Evolutionary conservation across 1,140 invertebrate species (phyloP).

Genomic region (Drosophila repletoides): DNA sequence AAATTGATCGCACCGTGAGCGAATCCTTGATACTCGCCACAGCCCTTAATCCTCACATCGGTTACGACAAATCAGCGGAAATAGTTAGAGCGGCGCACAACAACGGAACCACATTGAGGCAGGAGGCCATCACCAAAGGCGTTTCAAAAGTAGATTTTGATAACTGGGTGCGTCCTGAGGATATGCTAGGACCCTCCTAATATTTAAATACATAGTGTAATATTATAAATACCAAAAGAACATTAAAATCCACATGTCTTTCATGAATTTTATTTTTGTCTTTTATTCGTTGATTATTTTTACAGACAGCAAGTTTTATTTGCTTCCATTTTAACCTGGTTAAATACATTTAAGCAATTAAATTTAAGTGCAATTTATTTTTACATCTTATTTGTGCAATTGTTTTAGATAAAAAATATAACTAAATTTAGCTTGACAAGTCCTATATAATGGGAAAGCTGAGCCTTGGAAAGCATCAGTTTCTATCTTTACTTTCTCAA

Average conservation of each 20-base stretch:
- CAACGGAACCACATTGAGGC: slow-evolving; percentile 94
- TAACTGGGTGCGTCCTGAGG: slow-evolving; percentile 94
- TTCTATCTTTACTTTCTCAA: background rate
- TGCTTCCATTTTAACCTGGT: background rate
- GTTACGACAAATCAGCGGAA: slow-evolving; percentile 97
- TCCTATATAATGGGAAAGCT: slow-evolving; percentile 11
- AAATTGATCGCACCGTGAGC: slow-evolving; percentile 89
- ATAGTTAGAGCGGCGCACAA: slow-evolving; percentile 98
- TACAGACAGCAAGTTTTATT: background rate
- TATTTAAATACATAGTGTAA: too few species aligned
- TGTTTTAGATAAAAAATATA: slow-evolving; percentile 1
- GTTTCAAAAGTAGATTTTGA: slow-evolving; percentile 94
- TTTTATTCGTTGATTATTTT: too few species aligned
- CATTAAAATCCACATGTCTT: too few species aligned
- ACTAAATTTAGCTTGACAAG: too few species aligned
- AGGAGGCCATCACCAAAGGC: slow-evolving; percentile 93
- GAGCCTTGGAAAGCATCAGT: background rate
- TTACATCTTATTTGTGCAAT: slow-evolving; percentile 13
- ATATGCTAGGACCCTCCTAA: slow-evolving; percentile 94
- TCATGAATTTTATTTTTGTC: too few species aligned
- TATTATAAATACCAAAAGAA: too few species aligned
- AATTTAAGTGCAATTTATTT: background rate
- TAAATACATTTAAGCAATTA: background rate
- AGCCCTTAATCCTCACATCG: slow-evolving; percentile 98
- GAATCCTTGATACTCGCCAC: slow-evolving; percentile 99